Conservation (phyloP, 2,113 vertebrate genomes). For the Dasypus novemcinctus region DNA sequence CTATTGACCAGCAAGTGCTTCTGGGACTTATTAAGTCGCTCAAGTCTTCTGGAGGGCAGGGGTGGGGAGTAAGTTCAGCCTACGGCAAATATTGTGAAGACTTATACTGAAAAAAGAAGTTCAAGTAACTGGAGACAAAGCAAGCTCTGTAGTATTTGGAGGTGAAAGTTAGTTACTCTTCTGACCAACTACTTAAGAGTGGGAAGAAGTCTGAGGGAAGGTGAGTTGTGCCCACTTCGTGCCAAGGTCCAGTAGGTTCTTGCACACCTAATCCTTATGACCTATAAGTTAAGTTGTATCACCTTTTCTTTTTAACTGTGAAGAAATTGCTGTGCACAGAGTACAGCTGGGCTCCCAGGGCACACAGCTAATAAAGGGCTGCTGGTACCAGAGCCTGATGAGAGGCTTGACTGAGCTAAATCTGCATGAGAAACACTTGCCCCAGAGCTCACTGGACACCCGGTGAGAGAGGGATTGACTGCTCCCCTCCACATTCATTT, state of each 20-base stretch:
- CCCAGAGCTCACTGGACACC: not conserved
- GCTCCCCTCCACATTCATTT: not conserved
- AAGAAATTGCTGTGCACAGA: not conserved
- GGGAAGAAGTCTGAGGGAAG: not conserved
- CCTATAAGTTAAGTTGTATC: not conserved
- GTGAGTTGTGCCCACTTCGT: not conserved
- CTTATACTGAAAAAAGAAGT: not conserved
- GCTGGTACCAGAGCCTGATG: too few relatives aligned
- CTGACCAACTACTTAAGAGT: not conserved
- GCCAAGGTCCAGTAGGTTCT: not conserved
- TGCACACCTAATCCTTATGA: not conserved
- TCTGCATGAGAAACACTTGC: not conserved
- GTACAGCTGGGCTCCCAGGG: not conserved
- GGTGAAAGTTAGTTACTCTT: not conserved
- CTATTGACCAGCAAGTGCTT: not conserved
- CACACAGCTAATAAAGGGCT: not conserved
- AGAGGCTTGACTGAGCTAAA: not conserved
- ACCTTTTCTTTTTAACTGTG: not conserved
- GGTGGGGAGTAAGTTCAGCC: not conserved
- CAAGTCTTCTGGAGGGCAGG: not conserved
- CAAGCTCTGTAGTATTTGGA: not conserved
- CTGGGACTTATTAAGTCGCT: slow-evolving; percentile 25
- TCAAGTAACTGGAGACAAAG: not conserved
- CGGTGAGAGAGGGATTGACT: not conserved
- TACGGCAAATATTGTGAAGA: not conserved